phyloP scores from a whole-genome alignment of 2,888 invertebrate species.

The Dioctria linearis region DNA sequence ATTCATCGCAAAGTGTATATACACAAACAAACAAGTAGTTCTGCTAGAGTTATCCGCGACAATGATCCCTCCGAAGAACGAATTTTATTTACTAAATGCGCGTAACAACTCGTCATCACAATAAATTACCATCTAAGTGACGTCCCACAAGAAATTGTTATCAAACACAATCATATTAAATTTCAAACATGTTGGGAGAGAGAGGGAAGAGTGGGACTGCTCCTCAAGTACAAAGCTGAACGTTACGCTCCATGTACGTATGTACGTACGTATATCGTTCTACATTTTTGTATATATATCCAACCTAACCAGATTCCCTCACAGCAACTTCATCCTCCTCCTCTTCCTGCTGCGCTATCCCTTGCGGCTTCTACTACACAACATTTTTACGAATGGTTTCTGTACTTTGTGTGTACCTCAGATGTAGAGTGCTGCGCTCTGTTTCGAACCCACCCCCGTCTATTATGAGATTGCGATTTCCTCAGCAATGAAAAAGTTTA shows the following conservation, averaged over 20 bases:
- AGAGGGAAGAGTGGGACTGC: neutral
- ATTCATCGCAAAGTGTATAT: too few species aligned
- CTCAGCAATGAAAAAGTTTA: conserved; percentile 14
- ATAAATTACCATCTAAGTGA: conserved; percentile 39
- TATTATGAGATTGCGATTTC: too few species aligned
- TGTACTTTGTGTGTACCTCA: too few species aligned
- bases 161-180: conserved; percentile 30
- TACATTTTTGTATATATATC: conserved; percentile 41
- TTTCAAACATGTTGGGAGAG: conserved; percentile 1
- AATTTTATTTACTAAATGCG: too few species aligned
- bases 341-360: neutral
- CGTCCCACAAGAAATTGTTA: conserved; percentile 40
- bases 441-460: too few species aligned
- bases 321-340: neutral
- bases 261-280: conserved; percentile 31
- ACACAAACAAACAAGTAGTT: too few species aligned
- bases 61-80: too few species aligned
- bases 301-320: conserved; percentile 23
- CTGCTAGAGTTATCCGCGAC: too few species aligned
- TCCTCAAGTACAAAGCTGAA: neutral
- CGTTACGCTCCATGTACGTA: neutral
- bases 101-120: neutral
- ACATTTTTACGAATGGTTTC: neutral
- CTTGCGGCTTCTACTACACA: conserved; percentile 10
- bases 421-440: too few species aligned